Conservation (phyloP, 1,140 invertebrate genomes). For the Neelides sp. region DNA sequence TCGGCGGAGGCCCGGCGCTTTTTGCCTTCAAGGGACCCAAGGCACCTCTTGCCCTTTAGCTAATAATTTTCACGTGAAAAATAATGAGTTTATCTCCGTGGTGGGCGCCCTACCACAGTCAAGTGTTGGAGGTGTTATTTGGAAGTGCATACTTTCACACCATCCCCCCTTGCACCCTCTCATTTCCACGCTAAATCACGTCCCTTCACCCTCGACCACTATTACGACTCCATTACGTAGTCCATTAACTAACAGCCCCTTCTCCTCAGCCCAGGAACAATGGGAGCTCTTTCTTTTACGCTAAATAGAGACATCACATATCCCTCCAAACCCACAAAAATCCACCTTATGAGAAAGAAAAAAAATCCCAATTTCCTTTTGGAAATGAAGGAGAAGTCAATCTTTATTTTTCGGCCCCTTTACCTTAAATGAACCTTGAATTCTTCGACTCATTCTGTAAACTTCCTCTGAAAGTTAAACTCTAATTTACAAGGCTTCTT, state of each 20-base stretch:
- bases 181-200: constrained; percentile 27
- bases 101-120: constrained; percentile 30
- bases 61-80: constrained; percentile 31
- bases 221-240: not conserved
- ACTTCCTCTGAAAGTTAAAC: too few species aligned
- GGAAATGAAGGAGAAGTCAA: too few species aligned
- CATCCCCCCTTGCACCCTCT: constrained; percentile 25
- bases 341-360: not conserved
- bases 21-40: too few species aligned
- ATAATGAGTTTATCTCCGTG: constrained; percentile 32
- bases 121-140: not conserved
- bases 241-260: not conserved
- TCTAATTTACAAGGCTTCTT: too few species aligned
- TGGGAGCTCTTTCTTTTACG: not conserved
- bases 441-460: too few species aligned
- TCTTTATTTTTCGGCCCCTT: too few species aligned
- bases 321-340: not conserved
- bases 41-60: constrained; percentile 31
- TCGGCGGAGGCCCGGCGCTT: too few species aligned
- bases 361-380: constrained; percentile 14
- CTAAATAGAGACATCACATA: constrained; percentile 16
- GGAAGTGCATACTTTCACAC: constrained; percentile 23
- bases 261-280: not conserved
- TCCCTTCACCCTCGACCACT: constrained; percentile 6
- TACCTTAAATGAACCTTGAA: too few species aligned